Evolutionary conservation across 2,888 invertebrate genomes (phyloP), one percentile per base, ranked within the genome.

Genomic region (Galerucella calmariensis): DNA sequence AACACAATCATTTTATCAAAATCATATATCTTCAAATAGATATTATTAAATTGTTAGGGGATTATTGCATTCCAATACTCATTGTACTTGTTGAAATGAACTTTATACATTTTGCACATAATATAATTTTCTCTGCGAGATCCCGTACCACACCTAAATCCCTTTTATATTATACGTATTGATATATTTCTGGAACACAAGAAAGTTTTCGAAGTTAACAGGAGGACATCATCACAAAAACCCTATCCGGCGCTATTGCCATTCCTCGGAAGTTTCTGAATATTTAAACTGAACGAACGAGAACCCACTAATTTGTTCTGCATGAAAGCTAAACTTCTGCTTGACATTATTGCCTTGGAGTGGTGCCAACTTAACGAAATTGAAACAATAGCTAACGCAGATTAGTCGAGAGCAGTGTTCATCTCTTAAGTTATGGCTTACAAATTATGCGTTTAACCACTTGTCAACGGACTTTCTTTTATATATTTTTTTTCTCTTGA

Each of bases 301-400:
- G 83, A 83, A 82, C 79, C 83, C 83, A 84, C 84, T 85, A 85
- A 85, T 85, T 85, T 85, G 85, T 85, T 84, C 84, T 82, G 84
- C 83, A 85, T 82, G 84, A 83, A 84, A 84, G 82, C 84, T 84
- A 84, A 84, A 84, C 83, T 84, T 83, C 83, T 84, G 83, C 81
- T 80, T 81, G 82, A 83, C 84, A 83, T 84, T 85, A 85, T 84
- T 85, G 82, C 84, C 79, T 83, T 86, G 86, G 85, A 83, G 81
- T 79, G 74, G 78, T 80, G 84, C 86, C 85, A 86, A 84, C 83
- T 82, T 79, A 81, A 83, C 83, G 82, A 84, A 86, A 86, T 86
- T 85, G 85, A 86, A 86, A 86, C 85, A 86, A 85, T 85, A 84
- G 84, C 85, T 85, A 82, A 83, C 82, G 79, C 80, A 81, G 82